Conservation (phyloP, 2,797 vertebrate species). For the Oophaga sylvatica region DNA sequence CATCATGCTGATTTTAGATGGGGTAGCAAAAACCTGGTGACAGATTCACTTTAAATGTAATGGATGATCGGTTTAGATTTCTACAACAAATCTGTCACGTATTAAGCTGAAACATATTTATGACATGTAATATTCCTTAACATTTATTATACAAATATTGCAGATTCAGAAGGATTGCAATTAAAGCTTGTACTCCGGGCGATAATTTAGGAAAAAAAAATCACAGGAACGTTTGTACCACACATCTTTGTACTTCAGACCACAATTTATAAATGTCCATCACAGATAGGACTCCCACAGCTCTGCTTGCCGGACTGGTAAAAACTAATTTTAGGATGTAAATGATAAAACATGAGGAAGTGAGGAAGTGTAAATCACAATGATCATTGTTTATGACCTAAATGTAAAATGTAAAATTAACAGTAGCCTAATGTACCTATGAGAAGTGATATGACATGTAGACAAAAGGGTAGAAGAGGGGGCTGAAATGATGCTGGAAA, state of each 20-base stretch:
- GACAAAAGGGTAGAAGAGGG: constrained; percentile 11
- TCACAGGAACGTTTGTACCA: background rate
- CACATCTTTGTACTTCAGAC: background rate
- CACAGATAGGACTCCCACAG: background rate
- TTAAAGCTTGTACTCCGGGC: background rate
- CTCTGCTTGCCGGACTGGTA: background rate
- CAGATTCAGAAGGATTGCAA: background rate
- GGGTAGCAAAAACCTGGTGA: no score
- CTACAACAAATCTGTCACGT: no score
- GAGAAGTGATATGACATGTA: constrained; percentile 22
- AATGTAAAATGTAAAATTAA: constrained; percentile 31
- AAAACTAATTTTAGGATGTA: background rate
- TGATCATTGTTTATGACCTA: constrained; percentile 9
- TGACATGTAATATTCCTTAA: no score
- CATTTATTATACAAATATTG: background rate
- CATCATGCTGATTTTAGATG: no score
- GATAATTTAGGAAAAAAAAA: background rate
- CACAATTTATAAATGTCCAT: background rate
- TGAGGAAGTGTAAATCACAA: constrained; percentile 5
- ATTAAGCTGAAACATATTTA: no score
- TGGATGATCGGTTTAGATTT: no score
- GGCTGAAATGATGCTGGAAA: constrained; percentile 8
- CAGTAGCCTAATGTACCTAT: constrained; percentile 7
- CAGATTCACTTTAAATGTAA: no score
- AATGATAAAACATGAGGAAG: background rate